Conservation (phyloP, 92 coral and sea anemone genomes). For the Porites evermanni region DNA sequence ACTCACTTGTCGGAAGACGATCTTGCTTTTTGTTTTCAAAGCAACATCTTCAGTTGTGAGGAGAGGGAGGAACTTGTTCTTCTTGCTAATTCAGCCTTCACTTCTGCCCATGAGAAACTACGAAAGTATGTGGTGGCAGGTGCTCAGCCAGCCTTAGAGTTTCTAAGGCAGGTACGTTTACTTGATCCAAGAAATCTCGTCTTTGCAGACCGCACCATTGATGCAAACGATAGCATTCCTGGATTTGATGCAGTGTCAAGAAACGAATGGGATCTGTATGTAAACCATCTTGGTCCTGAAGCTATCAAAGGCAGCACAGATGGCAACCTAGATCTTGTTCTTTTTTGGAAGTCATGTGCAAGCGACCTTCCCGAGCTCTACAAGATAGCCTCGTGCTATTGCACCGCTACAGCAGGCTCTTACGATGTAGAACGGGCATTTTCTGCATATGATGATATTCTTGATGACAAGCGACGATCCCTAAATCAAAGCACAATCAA, state of each 20-base stretch:
- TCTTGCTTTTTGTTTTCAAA: conserved; percentile 44
- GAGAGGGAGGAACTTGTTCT: conserved; percentile 46
- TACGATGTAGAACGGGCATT: not conserved
- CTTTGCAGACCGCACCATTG: not conserved
- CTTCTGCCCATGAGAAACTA: not conserved
- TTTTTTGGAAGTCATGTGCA: not conserved
- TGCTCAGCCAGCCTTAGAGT: conserved; percentile 26
- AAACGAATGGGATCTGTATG: not conserved
- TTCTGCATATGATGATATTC: too few relatives aligned
- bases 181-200: conserved; percentile 56
- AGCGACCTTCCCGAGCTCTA: not conserved
- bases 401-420: not conserved
- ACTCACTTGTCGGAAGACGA: conserved; percentile 34
- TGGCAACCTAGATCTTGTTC: not conserved
- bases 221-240: not conserved
- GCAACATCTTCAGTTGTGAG: conserved; percentile 15
- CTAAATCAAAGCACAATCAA: conserved; percentile 41
- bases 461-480: too few relatives aligned
- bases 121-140: not conserved
- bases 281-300: not conserved
- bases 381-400: not conserved
- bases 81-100: conserved; percentile 18
- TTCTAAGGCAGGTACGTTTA: conserved; percentile 48
- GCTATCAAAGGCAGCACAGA: not conserved
- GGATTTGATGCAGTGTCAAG: not conserved